These are phyloP conservation scores for Anorthoa munda DNA, from an alignment of 2,888 invertebrate genomes.

Conservation along the genomic window DNA sequence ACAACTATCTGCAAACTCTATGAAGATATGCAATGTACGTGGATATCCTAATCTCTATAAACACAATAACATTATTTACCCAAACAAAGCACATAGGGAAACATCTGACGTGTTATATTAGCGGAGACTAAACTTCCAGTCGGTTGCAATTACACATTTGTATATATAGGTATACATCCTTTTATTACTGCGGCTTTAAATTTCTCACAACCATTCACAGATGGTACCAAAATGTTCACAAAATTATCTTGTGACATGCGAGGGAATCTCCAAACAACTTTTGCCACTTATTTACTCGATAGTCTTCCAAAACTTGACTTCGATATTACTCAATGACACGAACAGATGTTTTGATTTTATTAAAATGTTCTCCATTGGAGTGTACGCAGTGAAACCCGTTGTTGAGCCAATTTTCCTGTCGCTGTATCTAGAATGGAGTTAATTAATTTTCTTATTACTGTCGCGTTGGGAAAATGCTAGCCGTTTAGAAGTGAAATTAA, in stretches of 20 bases:
- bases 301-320: slow-evolving; percentile 46
- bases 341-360: slow-evolving; percentile 48
- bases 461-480: slow-evolving; percentile 4
- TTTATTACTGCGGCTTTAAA: slow-evolving; percentile 15
- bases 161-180: background rate
- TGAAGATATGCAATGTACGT: slow-evolving; percentile 24
- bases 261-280: slow-evolving; percentile 34
- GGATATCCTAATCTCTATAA: slow-evolving; percentile 21
- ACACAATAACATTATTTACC: slow-evolving; percentile 18
- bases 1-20: slow-evolving; percentile 8
- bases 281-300: slow-evolving; percentile 50
- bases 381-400: slow-evolving; percentile 5
- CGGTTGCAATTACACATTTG: slow-evolving; percentile 10
- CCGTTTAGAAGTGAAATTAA: background rate
- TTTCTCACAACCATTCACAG: slow-evolving; percentile 32
- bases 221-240: slow-evolving; percentile 32
- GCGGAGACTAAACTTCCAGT: background rate
- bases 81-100: slow-evolving; percentile 22
- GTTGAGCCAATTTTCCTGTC: slow-evolving; percentile 26
- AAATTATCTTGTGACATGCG: slow-evolving; percentile 44
- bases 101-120: slow-evolving; percentile 11
- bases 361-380: slow-evolving; percentile 11
- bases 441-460: slow-evolving; percentile 28
- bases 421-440: background rate
- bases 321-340: slow-evolving; percentile 40